Conservation (phyloP, 1,140 invertebrate species). For the Camponotus vicinus region DNA sequence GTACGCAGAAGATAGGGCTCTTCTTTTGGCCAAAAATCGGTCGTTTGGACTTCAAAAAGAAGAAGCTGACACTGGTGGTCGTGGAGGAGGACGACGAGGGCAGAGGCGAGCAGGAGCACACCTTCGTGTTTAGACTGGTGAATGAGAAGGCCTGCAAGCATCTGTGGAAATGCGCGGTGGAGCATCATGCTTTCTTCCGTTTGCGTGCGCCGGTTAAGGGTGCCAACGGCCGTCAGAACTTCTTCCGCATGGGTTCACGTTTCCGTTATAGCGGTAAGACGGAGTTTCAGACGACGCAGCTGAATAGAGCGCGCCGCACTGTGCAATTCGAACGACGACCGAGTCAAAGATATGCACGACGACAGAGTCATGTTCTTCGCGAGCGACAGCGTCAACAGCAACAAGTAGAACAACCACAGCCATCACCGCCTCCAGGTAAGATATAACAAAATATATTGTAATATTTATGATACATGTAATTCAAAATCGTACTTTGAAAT, state of each 20-base stretch:
- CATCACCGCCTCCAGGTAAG: constrained; percentile 73
- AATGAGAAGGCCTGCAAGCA: constrained; percentile 99
- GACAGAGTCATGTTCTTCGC: constrained; percentile 94
- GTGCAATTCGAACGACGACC: constrained; percentile 98
- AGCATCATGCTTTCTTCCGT: constrained; percentile 99
- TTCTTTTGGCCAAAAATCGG: constrained; percentile 99
- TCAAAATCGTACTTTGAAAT: neutral
- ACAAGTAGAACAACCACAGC: constrained; percentile 81
- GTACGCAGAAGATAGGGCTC: constrained; percentile 97
- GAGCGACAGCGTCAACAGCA: constrained; percentile 89
- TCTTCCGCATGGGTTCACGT: constrained; percentile 98
- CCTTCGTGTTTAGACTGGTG: constrained; percentile 92
- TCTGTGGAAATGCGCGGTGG: constrained; percentile 99
- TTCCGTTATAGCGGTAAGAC: constrained; percentile 98
- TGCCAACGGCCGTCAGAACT: constrained; percentile 96
- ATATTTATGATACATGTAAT: neutral
- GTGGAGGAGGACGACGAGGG: constrained; percentile 98
- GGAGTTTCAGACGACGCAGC: constrained; percentile 97
- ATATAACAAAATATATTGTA: constrained; percentile 25
- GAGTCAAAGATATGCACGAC: constrained; percentile 97
- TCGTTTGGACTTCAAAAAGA: constrained; percentile 97
- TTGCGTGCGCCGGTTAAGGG: constrained; percentile 96
- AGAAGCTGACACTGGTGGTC: constrained; percentile 97
- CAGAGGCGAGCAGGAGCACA: constrained; percentile 95
- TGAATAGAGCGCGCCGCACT: constrained; percentile 94